A percentile compares a stretch with the other conserved stretches of the same genome.
Evolutionary conservation across 2,113 vertebrate species (phyloP).

Genomic region (Cnemophilus loriae): DNA sequence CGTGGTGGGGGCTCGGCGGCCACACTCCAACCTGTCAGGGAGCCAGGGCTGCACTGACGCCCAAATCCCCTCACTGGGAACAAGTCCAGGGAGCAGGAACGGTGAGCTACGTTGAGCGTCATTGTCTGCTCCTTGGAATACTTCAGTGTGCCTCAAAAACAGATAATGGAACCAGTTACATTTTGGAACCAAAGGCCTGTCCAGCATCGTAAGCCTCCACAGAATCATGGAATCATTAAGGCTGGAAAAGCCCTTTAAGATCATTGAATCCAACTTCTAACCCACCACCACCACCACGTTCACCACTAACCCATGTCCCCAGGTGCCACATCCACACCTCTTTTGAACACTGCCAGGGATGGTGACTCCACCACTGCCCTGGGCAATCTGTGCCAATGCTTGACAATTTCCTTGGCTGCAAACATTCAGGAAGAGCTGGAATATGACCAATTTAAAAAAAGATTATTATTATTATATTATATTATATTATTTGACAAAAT

Average conservation of each 20-base stretch:
- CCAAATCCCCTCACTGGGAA: rapidly evolving
- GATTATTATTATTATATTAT: background rate
- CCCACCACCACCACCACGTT: background rate
- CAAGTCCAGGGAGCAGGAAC: background rate
- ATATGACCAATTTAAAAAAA: background rate
- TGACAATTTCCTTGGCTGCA: background rate
- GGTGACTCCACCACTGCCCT: background rate
- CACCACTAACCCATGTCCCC: background rate
- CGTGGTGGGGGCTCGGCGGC: rapidly evolving
- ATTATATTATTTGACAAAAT: background rate
- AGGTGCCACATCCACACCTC: background rate
- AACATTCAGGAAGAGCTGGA: background rate
- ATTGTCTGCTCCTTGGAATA: rapidly evolving
- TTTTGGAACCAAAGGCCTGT: background rate
- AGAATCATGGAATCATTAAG: background rate
- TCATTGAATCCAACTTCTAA: background rate
- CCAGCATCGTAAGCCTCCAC: background rate
- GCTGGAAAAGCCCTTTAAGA: background rate
- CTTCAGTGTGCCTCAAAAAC: background rate
- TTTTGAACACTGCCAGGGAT: background rate
- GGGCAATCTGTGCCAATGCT: background rate
- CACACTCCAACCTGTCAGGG: rapidly evolving
- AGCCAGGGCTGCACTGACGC: background rate
- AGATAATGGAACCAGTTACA: background rate
- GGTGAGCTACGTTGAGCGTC: rapidly evolving